Evolutionary conservation across 2,113 vertebrate genomes (phyloP).

Genomic region (Mastomys coucha): DNA sequence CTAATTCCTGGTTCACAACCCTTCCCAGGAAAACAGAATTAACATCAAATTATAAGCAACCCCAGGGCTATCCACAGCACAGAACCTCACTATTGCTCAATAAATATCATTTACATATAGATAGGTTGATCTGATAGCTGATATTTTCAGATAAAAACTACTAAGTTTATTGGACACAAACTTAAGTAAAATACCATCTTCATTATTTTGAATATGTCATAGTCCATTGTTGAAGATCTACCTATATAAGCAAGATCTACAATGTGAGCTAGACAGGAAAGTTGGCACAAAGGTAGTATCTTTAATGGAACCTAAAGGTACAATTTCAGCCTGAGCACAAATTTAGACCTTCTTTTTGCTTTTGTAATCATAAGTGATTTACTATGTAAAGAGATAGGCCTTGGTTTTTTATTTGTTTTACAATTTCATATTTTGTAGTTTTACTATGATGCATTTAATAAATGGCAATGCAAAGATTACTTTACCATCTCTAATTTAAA

Average conservation of each 20-base stretch:
- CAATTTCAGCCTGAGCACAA: not conserved
- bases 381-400: not conserved
- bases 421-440: conserved; percentile 45
- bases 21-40: too few relatives aligned
- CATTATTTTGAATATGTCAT: conserved; percentile 16
- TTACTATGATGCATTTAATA: conserved; percentile 45
- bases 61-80: not conserved
- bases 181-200: conserved; percentile 25
- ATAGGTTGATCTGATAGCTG: not conserved
- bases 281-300: not conserved
- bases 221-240: not conserved
- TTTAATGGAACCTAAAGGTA: conserved; percentile 6
- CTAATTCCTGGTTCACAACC: too few relatives aligned
- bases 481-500: not conserved
- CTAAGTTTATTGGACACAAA: conserved; percentile 9
- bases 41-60: too few relatives aligned
- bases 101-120: not conserved
- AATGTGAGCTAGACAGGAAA: not conserved
- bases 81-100: not conserved
- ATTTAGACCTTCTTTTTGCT: not conserved
- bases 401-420: conserved; percentile 17
- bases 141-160: conserved; percentile 15
- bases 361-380: conserved; percentile 15
- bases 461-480: not conserved
- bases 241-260: not conserved